A percentile compares a stretch with the other conserved stretches of the same genome.
Evolutionary conservation across 2,888 invertebrate species (phyloP).

Genomic region (Cephus rjabovi): DNA sequence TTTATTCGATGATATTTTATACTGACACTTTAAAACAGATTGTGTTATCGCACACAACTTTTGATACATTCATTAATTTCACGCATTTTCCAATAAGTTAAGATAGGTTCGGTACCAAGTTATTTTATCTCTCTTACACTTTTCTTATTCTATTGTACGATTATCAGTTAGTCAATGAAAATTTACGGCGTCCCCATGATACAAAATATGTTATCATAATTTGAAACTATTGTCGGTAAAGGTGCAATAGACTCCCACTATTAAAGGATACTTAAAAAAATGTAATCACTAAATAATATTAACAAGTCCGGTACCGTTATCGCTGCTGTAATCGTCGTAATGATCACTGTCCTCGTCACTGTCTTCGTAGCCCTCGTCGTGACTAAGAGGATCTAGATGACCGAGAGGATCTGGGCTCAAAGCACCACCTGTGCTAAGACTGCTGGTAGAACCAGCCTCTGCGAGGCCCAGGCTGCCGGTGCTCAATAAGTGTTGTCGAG

Average conservation of each 20-base stretch:
- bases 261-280: background rate
- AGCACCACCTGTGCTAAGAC: constrained; percentile 84
- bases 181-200: background rate
- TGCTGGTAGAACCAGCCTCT: constrained; percentile 87
- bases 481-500: constrained; percentile 85
- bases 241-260: background rate
- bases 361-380: constrained; percentile 86
- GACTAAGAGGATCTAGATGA: constrained; percentile 75
- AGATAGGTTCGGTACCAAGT: too few species aligned
- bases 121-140: too few species aligned
- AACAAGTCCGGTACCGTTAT: constrained; percentile 71
- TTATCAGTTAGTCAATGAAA: too few species aligned
- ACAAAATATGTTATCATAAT: background rate
- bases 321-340: constrained; percentile 88
- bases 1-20: background rate
- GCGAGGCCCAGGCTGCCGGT: constrained; percentile 79
- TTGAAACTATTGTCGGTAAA: background rate
- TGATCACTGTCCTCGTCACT: constrained; percentile 89
- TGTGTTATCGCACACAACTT: background rate
- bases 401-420: constrained; percentile 80
- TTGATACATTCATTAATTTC: background rate
- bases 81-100: background rate
- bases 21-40: background rate
- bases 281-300: background rate
- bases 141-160: too few species aligned